Percentiles rank a stretch among this genome's conserved stretches.
These are phyloP conservation scores for Laspeyria flexula DNA, from an alignment of 2,888 invertebrate species.

Conservation along the genomic window DNA sequence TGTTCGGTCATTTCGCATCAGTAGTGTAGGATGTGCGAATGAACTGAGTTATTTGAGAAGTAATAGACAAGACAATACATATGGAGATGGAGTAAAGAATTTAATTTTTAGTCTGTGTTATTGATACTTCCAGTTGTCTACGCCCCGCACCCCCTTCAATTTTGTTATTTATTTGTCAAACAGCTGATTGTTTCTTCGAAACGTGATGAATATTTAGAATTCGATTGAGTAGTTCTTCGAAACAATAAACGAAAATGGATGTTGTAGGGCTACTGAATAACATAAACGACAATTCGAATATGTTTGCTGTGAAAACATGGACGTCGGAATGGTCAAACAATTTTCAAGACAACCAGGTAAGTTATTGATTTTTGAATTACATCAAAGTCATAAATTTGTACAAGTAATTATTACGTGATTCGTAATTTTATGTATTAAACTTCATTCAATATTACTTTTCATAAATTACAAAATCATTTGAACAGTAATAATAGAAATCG, in stretches of 20 bases:
- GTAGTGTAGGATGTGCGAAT: too few relatives aligned
- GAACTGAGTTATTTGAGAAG: too few relatives aligned
- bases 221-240: slow-evolving; percentile 22
- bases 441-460: slow-evolving; percentile 6
- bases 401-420: slow-evolving; percentile 4
- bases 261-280: slow-evolving; percentile 78
- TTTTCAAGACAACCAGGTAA: slow-evolving; percentile 82
- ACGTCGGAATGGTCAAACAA: slow-evolving; percentile 79
- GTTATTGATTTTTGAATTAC: slow-evolving; percentile 53
- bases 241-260: slow-evolving; percentile 67
- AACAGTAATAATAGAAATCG: slow-evolving; percentile 39
- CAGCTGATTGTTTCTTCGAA: slow-evolving; percentile 59
- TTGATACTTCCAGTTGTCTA: slow-evolving; percentile 18
- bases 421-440: neutral
- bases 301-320: slow-evolving; percentile 82
- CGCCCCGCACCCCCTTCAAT: slow-evolving; percentile 15
- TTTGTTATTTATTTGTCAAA: slow-evolving; percentile 52
- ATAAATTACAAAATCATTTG: slow-evolving; percentile 28
- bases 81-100: too few relatives aligned
- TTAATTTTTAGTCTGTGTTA: neutral
- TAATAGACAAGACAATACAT: too few relatives aligned
- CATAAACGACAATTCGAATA: slow-evolving; percentile 77
- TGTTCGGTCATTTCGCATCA: too few relatives aligned
- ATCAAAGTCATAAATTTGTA: slow-evolving; percentile 17
- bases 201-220: slow-evolving; percentile 40